These are phyloP conservation scores for Acestrorhynchus altus DNA, from an alignment of 2,797 vertebrate genomes.

Conservation along the genomic window DNA sequence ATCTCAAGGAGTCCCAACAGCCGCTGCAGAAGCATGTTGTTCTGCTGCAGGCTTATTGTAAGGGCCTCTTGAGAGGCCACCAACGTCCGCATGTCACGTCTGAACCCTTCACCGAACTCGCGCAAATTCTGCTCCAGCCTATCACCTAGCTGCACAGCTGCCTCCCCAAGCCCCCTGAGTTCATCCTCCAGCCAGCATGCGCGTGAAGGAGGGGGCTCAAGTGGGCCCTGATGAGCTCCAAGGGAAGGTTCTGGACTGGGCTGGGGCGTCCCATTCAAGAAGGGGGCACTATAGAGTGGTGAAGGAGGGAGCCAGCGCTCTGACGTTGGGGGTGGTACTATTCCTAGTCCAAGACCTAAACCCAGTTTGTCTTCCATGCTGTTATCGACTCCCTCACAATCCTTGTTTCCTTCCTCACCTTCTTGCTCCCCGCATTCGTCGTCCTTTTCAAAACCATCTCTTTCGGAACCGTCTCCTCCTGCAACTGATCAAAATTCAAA, in stretches of 20 bases:
- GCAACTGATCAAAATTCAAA: constrained; percentile 67
- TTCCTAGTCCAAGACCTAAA: constrained; percentile 78
- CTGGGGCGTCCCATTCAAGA: constrained; percentile 82
- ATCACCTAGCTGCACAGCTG: constrained; percentile 81
- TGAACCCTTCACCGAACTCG: constrained; percentile 81
- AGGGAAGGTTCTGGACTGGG: constrained; percentile 82
- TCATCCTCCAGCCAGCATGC: constrained; percentile 83
- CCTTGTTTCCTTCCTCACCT: constrained; percentile 75
- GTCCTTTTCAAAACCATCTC: constrained; percentile 80
- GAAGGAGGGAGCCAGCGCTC: constrained; percentile 85
- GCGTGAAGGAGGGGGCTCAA: constrained; percentile 75
- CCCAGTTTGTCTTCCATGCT: constrained; percentile 84
- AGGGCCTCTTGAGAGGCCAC: constrained; percentile 82
- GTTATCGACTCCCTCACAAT: constrained; percentile 77
- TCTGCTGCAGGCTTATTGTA: constrained; percentile 81
- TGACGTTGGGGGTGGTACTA: constrained; percentile 80
- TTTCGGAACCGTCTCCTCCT: constrained; percentile 76
- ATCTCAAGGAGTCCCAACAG: constrained; percentile 81
- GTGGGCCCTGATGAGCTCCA: constrained; percentile 78
- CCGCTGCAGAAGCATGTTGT: constrained; percentile 83
- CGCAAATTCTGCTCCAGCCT: constrained; percentile 79
- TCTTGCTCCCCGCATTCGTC: constrained; percentile 78
- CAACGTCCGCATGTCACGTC: constrained; percentile 80
- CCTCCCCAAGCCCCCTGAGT: constrained; percentile 79
- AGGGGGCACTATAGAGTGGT: constrained; percentile 83